Conservation (phyloP, 2,797 vertebrate species). For the Siniperca undulata region DNA sequence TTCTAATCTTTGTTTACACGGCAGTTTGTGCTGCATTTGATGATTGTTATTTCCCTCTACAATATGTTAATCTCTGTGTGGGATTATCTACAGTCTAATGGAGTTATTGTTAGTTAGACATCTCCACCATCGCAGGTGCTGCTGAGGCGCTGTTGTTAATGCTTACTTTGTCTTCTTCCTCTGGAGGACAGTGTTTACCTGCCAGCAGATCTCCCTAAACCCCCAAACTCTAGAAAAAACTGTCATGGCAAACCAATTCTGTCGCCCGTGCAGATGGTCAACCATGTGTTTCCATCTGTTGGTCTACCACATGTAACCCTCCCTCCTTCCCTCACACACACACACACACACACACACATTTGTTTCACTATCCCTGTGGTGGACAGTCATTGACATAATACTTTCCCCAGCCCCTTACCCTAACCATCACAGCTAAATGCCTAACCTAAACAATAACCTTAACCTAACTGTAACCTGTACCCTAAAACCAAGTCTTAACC, state of each 20-base stretch:
- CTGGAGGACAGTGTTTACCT: slow-evolving; percentile 46
- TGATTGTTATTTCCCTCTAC: slow-evolving; percentile 12
- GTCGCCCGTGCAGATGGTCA: slow-evolving; percentile 41
- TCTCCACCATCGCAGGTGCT: slow-evolving; percentile 27
- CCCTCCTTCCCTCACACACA: slow-evolving; percentile 2
- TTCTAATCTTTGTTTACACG: slow-evolving; percentile 10
- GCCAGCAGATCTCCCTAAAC: slow-evolving; percentile 22
- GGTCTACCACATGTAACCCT: slow-evolving; percentile 9
- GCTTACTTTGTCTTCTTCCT: slow-evolving; percentile 30
- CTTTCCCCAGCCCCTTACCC: too few species aligned
- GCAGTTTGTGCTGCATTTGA: slow-evolving; percentile 29
- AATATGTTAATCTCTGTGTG: slow-evolving; percentile 7
- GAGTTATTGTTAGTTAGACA: slow-evolving; percentile 30
- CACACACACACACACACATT: not conserved
- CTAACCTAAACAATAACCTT: too few species aligned
- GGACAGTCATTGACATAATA: too few species aligned
- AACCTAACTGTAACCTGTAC: too few species aligned
- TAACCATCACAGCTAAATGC: too few species aligned
- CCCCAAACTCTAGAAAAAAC: slow-evolving; percentile 29
- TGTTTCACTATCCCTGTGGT: too few species aligned
- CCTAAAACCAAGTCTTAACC: too few species aligned
- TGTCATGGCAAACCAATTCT: slow-evolving; percentile 24
- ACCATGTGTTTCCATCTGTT: slow-evolving; percentile 40
- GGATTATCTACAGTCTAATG: slow-evolving; percentile 36
- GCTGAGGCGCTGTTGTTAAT: slow-evolving; percentile 24